Base-by-base conservation (phyloP, 2,888 invertebrate species). In the Pristionchus entomophagus region DNA sequence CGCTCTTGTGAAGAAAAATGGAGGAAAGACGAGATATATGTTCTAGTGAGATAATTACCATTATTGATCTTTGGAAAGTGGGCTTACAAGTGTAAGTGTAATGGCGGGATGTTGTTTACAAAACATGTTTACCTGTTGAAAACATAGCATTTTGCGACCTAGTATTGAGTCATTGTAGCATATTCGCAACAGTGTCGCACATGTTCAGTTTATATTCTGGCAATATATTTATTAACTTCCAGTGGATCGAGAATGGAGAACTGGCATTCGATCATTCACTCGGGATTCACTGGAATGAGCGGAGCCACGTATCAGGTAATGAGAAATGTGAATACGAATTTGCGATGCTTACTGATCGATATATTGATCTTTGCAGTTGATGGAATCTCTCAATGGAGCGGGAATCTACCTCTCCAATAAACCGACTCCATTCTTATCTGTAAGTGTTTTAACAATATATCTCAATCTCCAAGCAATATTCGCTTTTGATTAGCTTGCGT, bases 181-280 rank as follows among this genome's bases (percentile, higher is more conserved):
- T 62, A 8, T n/a, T n/a, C 2, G 26, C 14, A 17, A 6, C 62
- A 1, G 10, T 5, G 8, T 32, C 8, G 0, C 26, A 5, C 12
- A 78, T n/a, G n/a, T n/a, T n/a, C n/a, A 10, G 6, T 6, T 45
- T 10, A 45, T 14, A 12, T 35, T 6, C 10, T 32, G 8, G 4
- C 14, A n/a, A 45, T n/a, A n/a, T n/a, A n/a, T n/a, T n/a, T n/a
- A n/a, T n/a, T n/a, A n/a, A n/a, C n/a, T n/a, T 82, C 3, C 45
- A 82, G 82, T 82, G 82, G 82, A 5, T 82, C 82, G 0, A 19
- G 17, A 8, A 2, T 5, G 3, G 82, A 82, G 59, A 82, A 82
- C 19, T 82, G 82, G 82, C 82, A 82, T 38, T 82, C 82, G 26
- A 82, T 82, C 41, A 82, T 82, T 32, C 82, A 41, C 5, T 29